phyloP scores from a whole-genome alignment of 1,140 invertebrate species.

The Fragariocoptes setiger region DNA sequence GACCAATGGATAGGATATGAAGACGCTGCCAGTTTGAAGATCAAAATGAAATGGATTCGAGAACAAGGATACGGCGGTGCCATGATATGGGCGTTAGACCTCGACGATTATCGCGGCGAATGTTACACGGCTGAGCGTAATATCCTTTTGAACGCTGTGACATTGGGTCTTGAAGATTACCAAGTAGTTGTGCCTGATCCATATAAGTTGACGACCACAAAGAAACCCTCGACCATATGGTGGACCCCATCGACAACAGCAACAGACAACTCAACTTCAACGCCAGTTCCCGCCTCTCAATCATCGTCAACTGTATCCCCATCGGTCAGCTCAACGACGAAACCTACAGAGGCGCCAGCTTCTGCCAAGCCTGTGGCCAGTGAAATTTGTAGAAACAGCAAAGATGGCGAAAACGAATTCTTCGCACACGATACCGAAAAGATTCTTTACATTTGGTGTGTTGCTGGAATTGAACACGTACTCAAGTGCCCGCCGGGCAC shows the following conservation, averaged over 20 bases:
- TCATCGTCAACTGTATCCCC: slow-evolving; percentile 1
- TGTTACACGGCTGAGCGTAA: slow-evolving; percentile 10
- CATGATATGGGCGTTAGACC: slow-evolving; percentile 19
- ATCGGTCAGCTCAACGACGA: background rate
- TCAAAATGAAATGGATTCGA: slow-evolving; percentile 24
- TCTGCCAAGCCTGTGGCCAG: no score
- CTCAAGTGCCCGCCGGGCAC: slow-evolving; percentile 13
- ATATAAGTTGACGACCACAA: slow-evolving; percentile 5
- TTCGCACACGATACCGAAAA: slow-evolving; percentile 7
- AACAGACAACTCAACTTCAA: slow-evolving; percentile 4
- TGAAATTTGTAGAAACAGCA: background rate
- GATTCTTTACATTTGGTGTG: slow-evolving; percentile 15
- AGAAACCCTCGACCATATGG: slow-evolving; percentile 3
- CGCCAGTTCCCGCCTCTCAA: background rate
- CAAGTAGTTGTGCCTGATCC: slow-evolving; percentile 23
- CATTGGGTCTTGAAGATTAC: slow-evolving; percentile 30
- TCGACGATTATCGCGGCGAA: slow-evolving; percentile 15
- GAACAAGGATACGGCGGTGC: slow-evolving; percentile 16
- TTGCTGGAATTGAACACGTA: slow-evolving; percentile 11
- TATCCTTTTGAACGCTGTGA: background rate
- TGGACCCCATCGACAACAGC: slow-evolving; percentile 3
- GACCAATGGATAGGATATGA: slow-evolving; percentile 73
- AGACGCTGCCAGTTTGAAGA: slow-evolving; percentile 36
- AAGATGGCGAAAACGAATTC: background rate
- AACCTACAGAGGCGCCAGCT: background rate